These are phyloP conservation scores for Drosophila prosaltans DNA, from an alignment of 1,140 invertebrate genomes.

Conservation along the genomic window DNA sequence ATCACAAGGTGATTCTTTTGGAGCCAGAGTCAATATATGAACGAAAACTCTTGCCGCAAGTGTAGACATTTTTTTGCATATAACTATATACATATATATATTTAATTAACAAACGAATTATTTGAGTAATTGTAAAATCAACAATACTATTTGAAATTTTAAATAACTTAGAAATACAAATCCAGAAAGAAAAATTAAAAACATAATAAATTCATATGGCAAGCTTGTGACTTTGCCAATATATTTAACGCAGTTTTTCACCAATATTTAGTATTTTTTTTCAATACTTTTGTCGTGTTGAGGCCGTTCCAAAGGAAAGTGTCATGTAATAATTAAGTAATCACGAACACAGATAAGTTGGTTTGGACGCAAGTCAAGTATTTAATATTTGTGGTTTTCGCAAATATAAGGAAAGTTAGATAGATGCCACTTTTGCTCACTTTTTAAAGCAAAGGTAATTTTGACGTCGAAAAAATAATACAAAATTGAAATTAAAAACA, in stretches of 20 bases:
- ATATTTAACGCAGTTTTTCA: neutral
- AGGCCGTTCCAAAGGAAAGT: too few species aligned
- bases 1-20: conserved; percentile 43
- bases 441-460: too few species aligned
- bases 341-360: too few species aligned
- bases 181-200: neutral
- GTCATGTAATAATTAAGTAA: too few species aligned
- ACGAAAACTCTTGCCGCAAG: conserved; percentile 60
- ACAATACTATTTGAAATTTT: conserved; percentile 67
- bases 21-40: conserved; percentile 34
- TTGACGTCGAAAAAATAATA: too few species aligned
- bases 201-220: conserved; percentile 53
- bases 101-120: conserved; percentile 54
- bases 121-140: conserved; percentile 67
- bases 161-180: conserved; percentile 71
- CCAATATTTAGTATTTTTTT: too few species aligned
- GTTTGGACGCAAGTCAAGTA: too few species aligned
- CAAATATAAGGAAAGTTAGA: too few species aligned
- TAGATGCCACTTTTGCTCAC: too few species aligned
- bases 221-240: conserved; percentile 75
- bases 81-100: conserved; percentile 45
- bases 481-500: too few species aligned
- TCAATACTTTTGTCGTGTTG: too few species aligned
- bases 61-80: conserved; percentile 36
- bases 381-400: too few species aligned